Conservation (phyloP, 2,797 vertebrate genomes). For the Pelobates cultripes region DNA sequence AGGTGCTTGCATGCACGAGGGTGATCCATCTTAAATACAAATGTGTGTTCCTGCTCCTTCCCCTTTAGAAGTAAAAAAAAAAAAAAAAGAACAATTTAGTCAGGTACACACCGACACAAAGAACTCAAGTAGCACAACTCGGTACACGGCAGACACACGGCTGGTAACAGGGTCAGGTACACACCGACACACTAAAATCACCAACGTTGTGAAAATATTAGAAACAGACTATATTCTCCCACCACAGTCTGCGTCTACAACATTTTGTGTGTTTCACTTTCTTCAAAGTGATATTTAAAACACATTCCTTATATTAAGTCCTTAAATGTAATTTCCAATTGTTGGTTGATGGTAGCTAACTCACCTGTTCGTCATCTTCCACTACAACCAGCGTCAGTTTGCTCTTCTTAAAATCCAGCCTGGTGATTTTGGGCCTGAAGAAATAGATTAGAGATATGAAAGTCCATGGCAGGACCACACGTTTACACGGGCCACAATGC, state of each 20-base stretch:
- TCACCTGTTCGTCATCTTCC: conserved; percentile 96
- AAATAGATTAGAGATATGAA: conserved; percentile 47
- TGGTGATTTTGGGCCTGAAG: conserved; percentile 96
- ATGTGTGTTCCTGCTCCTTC: conserved; percentile 98
- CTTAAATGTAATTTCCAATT: too few relatives aligned
- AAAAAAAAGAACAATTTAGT: background rate
- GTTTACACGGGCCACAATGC: background rate
- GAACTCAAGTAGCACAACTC: background rate
- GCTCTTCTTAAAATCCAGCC: conserved; percentile 96
- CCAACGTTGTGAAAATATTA: too few relatives aligned
- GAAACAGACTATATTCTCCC: too few relatives aligned
- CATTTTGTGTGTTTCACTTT: too few relatives aligned
- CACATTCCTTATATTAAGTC: too few relatives aligned
- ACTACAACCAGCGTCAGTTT: conserved; percentile 96
- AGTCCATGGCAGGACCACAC: background rate
- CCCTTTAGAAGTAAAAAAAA: conserved; percentile 71
- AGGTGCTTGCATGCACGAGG: conserved; percentile 98
- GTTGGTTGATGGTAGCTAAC: background rate
- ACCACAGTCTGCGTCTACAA: too few relatives aligned
- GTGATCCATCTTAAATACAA: conserved; percentile 96
- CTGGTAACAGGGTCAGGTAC: too few relatives aligned
- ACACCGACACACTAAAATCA: too few relatives aligned
- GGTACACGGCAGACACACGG: too few relatives aligned
- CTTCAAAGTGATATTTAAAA: too few relatives aligned
- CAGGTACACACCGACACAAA: background rate